phyloP scores from a whole-genome alignment of 2,113 vertebrate species.

The Tetrax tetrax region DNA sequence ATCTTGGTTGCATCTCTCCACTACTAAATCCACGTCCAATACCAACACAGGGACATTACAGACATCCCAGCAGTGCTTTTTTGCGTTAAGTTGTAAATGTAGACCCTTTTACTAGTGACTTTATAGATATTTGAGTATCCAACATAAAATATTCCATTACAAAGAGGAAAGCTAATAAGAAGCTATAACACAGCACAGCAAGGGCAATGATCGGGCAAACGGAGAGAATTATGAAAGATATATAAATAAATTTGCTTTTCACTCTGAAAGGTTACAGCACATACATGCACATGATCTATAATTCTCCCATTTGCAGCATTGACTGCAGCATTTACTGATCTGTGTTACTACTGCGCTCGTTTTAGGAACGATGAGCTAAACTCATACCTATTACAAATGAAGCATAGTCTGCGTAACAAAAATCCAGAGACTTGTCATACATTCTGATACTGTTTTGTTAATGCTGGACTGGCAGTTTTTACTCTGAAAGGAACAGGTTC shows the following conservation, averaged over 20 bases:
- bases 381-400: neutral
- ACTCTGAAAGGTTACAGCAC: constrained; percentile 42
- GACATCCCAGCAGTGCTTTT: neutral
- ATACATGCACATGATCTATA: neutral
- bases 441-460: constrained; percentile 28
- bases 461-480: neutral
- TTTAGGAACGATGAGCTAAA: constrained; percentile 11
- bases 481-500: neutral
- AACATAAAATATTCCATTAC: constrained; percentile 64
- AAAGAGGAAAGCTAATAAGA: constrained; percentile 58
- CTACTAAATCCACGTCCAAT: neutral
- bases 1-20: neutral
- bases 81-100: neutral
- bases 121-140: constrained; percentile 61
- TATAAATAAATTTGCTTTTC: constrained; percentile 55
- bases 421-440: neutral
- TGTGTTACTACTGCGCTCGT: neutral
- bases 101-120: constrained; percentile 46
- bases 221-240: constrained; percentile 34
- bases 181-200: constrained; percentile 46
- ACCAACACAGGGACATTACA: neutral
- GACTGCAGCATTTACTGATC: constrained; percentile 22
- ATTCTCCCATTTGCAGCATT: constrained; percentile 39
- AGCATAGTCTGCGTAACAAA: neutral
- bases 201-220: constrained; percentile 47